Evolutionary conservation across 2,113 vertebrate species (phyloP).

Genomic region (Ophiodon elongatus): DNA sequence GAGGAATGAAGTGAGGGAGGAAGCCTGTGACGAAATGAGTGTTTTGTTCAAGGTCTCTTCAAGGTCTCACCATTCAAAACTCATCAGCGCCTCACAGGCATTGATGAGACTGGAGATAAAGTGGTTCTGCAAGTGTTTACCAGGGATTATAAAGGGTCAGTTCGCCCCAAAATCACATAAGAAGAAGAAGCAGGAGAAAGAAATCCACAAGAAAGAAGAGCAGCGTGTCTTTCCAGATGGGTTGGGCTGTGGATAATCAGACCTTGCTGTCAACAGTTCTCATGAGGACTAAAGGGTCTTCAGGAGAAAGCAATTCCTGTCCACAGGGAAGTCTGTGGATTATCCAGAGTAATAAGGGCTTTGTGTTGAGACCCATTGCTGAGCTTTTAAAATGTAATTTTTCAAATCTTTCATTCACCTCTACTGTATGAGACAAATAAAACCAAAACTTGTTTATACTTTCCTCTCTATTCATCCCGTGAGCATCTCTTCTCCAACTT

Average conservation of each 20-base stretch:
- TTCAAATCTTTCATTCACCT: not conserved
- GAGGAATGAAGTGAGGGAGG: slow-evolving; percentile 50
- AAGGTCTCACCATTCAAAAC: slow-evolving; percentile 57
- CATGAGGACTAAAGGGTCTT: not conserved
- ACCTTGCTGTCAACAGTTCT: not conserved
- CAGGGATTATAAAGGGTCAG: not conserved
- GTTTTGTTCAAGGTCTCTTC: slow-evolving; percentile 59
- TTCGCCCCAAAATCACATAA: not conserved
- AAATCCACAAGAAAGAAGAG: no score
- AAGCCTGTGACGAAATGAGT: slow-evolving; percentile 9
- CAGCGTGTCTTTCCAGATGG: not conserved
- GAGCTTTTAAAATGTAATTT: not conserved
- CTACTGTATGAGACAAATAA: not conserved
- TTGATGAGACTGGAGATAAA: slow-evolving; percentile 17
- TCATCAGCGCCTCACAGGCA: slow-evolving; percentile 32
- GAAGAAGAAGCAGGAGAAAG: not conserved
- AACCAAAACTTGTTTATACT: not conserved
- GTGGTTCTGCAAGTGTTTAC: not conserved
- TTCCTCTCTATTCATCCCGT: not conserved
- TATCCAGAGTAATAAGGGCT: not conserved
- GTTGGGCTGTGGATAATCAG: not conserved
- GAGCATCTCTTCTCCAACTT: not conserved
- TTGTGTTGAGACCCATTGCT: not conserved
- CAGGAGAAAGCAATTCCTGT: not conserved
- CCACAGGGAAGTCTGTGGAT: not conserved